A percentile compares a stretch with the other conserved stretches of the same genome.
phyloP scores from a whole-genome alignment of 2,888 invertebrate genomes.

The Ommatoiulus sabulosus region DNA sequence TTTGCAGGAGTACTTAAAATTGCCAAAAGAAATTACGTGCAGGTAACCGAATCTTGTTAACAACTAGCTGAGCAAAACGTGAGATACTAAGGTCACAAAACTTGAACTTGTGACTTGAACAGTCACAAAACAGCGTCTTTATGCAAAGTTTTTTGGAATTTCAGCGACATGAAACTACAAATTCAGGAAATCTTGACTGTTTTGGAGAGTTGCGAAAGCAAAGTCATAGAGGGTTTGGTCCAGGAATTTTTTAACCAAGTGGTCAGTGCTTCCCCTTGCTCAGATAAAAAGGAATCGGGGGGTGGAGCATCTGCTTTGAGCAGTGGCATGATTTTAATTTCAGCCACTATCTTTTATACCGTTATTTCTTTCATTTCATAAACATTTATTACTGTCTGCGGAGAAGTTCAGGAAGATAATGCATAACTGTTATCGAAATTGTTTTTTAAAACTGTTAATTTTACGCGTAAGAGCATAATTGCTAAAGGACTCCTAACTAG shows the following conservation, averaged over 20 bases:
- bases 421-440: no score
- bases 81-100: no score
- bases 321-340: not conserved
- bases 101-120: no score
- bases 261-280: not conserved
- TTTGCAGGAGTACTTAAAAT: not conserved
- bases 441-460: no score
- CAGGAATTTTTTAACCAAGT: not conserved
- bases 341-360: not conserved
- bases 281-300: not conserved
- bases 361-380: not conserved
- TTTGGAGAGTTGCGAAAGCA: not conserved
- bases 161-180: not conserved
- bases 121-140: not conserved
- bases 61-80: no score
- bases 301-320: not conserved
- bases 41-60: not conserved
- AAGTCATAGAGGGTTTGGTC: not conserved
- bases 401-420: no score
- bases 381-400: no score
- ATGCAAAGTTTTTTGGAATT: not conserved
- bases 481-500: no score
- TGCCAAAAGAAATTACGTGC: not conserved
- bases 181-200: not conserved
- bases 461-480: no score